Base-by-base conservation (phyloP, 2,797 vertebrate species). In the Hydrolagus colliei region DNA sequence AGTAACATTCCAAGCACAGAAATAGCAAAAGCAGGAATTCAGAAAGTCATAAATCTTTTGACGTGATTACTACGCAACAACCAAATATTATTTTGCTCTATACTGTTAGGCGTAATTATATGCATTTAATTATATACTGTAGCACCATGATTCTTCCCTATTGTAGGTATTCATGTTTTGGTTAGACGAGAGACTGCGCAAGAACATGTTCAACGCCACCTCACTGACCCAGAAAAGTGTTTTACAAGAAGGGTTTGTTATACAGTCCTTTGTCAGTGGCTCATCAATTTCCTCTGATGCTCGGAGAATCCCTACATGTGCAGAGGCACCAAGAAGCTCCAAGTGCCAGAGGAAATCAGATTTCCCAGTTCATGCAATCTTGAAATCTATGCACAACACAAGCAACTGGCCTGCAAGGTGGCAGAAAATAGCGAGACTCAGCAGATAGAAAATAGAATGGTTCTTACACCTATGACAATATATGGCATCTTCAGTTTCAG, bases 341-440 rank as follows among this genome's bases (percentile, higher is more conserved):
- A 59, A 14, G 20, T 76, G 13, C 2, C 12, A 32, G 72, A 59
- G 32, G 10, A 41, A 75, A 41, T 6, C 73, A 35, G 12, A 32
- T 2, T 41, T 9, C 16, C 41, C 41, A 76, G 41, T 35, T 13
- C 11, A 14, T 75, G 35, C 73, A 52, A 41, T 41, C 14, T 52
- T 52, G 3, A 52, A 52, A 52, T 52, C 41, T 52, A 52, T 6
- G 6, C 41, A 52, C 41, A 52, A 52, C 41, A 52, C 41, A 52
- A 1, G 41, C 93, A 90, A 91, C 93, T 92, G 86, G 91, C 89
- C 92, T 88, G 91, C 86, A 88, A 94, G 90, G 90, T 89, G 90
- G 90, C 90, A 87, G 85, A 89, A 89, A 73, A 18, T 3, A 73
- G 16, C 16, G 5, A 27, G 63, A 10, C 18, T 18, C 76, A 68